phyloP scores from a whole-genome alignment of 2,113 vertebrate genomes.

The Apus apus region DNA sequence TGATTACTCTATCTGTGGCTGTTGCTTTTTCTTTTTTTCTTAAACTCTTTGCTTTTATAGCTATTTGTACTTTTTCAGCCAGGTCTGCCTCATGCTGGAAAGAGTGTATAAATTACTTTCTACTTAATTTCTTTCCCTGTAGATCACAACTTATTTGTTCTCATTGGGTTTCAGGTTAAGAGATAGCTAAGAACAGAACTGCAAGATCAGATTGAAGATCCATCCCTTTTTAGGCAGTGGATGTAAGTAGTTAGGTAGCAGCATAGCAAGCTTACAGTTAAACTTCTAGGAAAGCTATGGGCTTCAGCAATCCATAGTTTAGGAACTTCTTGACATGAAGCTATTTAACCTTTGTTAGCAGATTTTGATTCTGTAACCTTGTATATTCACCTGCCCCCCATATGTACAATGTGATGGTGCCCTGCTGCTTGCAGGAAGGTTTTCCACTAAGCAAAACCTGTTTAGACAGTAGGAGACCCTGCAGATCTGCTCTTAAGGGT shows the following conservation, averaged over 20 bases:
- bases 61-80: neutral
- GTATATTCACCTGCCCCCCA: neutral
- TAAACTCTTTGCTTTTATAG: neutral
- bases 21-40: neutral
- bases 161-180: neutral
- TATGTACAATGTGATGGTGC: neutral
- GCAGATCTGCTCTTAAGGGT: neutral
- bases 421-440: neutral
- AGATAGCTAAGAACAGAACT: neutral
- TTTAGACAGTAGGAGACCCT: neutral
- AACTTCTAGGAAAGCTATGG: neutral
- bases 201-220: neutral
- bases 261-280: neutral
- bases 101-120: neutral
- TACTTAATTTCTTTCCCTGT: neutral
- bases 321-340: neutral
- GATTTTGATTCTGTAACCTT: neutral
- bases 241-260: neutral
- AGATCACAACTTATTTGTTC: neutral
- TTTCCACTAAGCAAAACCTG: neutral
- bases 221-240: neutral
- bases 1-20: neutral
- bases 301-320: neutral
- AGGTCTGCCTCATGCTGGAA: neutral
- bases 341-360: neutral